These are phyloP conservation scores for Etia nguti DNA, from an alignment of 2,113 vertebrate species.

Conservation along the genomic window DNA sequence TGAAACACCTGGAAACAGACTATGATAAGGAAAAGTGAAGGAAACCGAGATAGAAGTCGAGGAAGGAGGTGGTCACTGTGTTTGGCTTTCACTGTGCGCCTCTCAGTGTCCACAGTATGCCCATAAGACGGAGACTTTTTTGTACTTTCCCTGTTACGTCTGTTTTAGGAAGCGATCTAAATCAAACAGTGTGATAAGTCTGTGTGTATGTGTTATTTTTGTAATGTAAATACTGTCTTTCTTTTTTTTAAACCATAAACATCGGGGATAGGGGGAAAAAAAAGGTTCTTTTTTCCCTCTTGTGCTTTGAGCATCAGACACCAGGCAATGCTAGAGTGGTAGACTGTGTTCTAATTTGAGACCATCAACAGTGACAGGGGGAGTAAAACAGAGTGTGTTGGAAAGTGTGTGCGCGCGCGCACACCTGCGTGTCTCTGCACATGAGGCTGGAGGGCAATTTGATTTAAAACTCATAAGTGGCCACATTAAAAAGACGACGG, in stretches of 20 bases:
- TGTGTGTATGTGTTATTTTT: neutral
- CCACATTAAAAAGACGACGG: neutral
- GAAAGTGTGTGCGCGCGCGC: neutral
- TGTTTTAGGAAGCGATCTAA: neutral
- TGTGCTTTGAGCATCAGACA: neutral
- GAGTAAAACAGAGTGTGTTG: neutral
- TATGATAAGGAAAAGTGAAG: neutral
- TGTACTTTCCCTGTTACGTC: neutral
- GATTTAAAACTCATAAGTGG: slow-evolving; percentile 15
- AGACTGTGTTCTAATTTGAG: neutral
- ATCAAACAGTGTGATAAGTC: neutral
- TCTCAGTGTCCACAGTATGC: neutral
- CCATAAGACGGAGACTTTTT: neutral
- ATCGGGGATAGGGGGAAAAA: accelerated
- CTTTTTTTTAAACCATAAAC: neutral
- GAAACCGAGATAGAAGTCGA: neutral
- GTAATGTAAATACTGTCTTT: neutral
- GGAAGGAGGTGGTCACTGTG: neutral
- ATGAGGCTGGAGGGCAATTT: slow-evolving; percentile 6
- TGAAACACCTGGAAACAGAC: neutral
- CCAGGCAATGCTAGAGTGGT: neutral
- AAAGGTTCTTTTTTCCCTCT: neutral
- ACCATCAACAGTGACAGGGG: neutral
- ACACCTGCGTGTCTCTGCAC: neutral
- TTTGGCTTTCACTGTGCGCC: neutral